Conservation (phyloP, 2,797 vertebrate species). For the Lateolabrax maculatus region DNA sequence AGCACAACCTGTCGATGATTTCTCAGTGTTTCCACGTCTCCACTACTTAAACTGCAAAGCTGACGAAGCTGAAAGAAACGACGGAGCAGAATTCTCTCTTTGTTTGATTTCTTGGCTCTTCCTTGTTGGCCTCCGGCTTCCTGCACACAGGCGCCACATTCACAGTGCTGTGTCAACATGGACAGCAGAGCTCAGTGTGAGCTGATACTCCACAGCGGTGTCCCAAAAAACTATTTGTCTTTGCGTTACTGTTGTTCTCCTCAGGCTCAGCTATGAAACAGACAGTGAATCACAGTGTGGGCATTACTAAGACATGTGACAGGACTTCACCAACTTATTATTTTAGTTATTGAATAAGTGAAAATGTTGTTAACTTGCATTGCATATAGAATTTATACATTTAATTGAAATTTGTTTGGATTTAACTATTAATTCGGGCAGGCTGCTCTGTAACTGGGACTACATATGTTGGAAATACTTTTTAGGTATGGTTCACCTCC, state of each 20-base stretch:
- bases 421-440: neutral
- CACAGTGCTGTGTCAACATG: constrained; percentile 63
- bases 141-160: constrained; percentile 37
- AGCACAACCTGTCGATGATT: neutral
- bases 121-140: constrained; percentile 4
- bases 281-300: neutral
- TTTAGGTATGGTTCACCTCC: too few species aligned
- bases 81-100: constrained; percentile 45
- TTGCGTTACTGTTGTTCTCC: constrained; percentile 25
- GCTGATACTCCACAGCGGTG: constrained; percentile 9
- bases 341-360: neutral
- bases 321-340: neutral
- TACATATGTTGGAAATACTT: neutral
- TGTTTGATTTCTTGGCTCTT: constrained; percentile 50
- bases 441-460: too few species aligned
- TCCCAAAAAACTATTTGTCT: constrained; percentile 40
- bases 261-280: constrained; percentile 2
- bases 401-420: neutral
- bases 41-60: neutral
- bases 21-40: neutral
- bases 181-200: constrained; percentile 43
- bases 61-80: constrained; percentile 12
- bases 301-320: neutral
- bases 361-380: neutral
- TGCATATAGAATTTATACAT: too few species aligned